Percentiles rank a stretch among this genome's conserved stretches.
These are phyloP conservation scores for Gephyroberyx darwinii DNA, from an alignment of 2,797 vertebrate species.

Conservation along the genomic window DNA sequence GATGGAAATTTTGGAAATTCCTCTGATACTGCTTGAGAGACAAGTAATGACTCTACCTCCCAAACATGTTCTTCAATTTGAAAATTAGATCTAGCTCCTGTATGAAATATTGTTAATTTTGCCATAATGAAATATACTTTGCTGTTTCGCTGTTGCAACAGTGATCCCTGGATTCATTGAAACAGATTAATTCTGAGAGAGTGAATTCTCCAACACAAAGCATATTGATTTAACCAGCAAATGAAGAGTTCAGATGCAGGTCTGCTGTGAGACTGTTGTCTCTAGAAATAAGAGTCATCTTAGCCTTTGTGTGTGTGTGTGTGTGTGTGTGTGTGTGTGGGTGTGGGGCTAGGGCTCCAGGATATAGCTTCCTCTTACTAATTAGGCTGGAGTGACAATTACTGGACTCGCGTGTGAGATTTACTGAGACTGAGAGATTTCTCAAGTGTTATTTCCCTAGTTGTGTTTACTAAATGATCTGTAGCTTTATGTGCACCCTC, in stretches of 20 bases:
- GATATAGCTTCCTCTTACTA: not conserved
- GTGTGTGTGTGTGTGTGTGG: too few relatives aligned
- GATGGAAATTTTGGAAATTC: not conserved
- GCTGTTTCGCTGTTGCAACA: constrained; percentile 13
- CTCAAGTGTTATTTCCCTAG: not conserved
- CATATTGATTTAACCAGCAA: constrained; percentile 8
- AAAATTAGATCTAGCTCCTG: constrained; percentile 9
- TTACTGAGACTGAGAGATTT: constrained; percentile 8
- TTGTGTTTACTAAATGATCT: not conserved
- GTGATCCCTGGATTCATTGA: constrained; percentile 5
- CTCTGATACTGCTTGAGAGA: too few relatives aligned
- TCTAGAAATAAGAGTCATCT: constrained; percentile 1
- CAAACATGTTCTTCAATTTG: not conserved
- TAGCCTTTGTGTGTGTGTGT: not conserved
- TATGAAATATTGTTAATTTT: constrained; percentile 37
- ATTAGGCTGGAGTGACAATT: not conserved
- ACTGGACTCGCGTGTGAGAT: constrained; percentile 6
- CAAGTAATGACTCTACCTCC: too few relatives aligned
- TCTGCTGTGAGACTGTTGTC: constrained; percentile 4
- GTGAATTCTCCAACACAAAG: constrained; percentile 1
- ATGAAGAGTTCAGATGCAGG: constrained; percentile 12
- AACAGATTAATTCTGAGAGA: constrained; percentile 10
- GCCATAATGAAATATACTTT: constrained; percentile 3
- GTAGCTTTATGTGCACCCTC: not conserved
- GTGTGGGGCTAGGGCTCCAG: not conserved